These are phyloP conservation scores for Dissostichus mawsoni DNA, from an alignment of 2,113 vertebrate genomes.

Conservation along the genomic window DNA sequence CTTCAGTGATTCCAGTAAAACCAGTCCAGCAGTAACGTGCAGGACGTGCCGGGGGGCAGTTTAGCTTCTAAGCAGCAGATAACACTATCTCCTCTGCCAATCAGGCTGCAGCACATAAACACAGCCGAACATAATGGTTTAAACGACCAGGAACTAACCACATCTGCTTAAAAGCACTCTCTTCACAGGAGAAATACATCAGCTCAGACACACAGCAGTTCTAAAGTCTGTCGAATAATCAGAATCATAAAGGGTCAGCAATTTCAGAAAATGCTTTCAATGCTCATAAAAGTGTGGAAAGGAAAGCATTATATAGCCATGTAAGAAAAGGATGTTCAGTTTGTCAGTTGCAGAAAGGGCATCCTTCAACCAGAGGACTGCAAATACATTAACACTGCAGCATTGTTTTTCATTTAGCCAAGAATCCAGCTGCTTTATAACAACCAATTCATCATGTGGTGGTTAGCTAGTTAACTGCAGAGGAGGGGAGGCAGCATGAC, in stretches of 20 bases:
- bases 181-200: slow-evolving; percentile 10
- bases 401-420: background rate
- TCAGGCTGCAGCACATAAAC: slow-evolving; percentile 45
- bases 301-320: slow-evolving; percentile 5
- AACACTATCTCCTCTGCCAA: slow-evolving; percentile 41
- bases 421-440: background rate
- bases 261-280: background rate
- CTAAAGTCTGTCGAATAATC: slow-evolving; percentile 32
- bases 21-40: slow-evolving; percentile 10
- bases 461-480: slow-evolving; percentile 49
- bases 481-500: slow-evolving; percentile 36
- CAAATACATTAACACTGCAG: background rate
- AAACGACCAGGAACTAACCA: slow-evolving; percentile 1
- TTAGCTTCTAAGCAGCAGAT: slow-evolving; percentile 46
- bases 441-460: slow-evolving; percentile 31
- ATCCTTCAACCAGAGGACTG: slow-evolving; percentile 4
- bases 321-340: background rate
- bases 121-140: slow-evolving; percentile 16
- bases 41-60: slow-evolving; percentile 11
- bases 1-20: slow-evolving; percentile 33
- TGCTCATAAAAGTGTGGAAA: slow-evolving; percentile 12
- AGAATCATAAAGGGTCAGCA: slow-evolving; percentile 7
- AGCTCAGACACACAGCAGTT: slow-evolving; percentile 17
- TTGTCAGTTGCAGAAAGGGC: background rate
- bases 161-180: background rate